Conservation (phyloP, 2,113 vertebrate genomes). For the Anoplopoma fimbria region DNA sequence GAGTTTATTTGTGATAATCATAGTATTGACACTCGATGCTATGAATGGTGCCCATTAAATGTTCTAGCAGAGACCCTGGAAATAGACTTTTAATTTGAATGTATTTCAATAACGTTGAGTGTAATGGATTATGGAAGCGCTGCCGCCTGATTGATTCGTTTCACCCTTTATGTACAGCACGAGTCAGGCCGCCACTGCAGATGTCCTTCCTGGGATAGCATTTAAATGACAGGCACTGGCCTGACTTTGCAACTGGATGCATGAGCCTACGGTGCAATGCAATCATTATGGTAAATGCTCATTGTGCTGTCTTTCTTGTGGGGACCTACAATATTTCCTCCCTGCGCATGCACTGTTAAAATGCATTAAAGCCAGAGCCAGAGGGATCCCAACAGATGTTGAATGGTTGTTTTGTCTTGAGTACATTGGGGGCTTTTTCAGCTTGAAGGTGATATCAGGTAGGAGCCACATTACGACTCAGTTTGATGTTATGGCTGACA, state of each 20-base stretch:
- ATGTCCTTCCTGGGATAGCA: constrained; percentile 56
- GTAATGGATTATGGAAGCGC: constrained; percentile 72
- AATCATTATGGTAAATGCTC: constrained; percentile 55
- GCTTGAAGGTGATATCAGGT: constrained; percentile 74
- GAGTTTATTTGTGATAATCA: constrained; percentile 79
- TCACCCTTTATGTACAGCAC: constrained; percentile 70
- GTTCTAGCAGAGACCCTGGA: constrained; percentile 63
- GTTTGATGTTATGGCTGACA: constrained; percentile 70
- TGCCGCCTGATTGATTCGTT: constrained; percentile 77
- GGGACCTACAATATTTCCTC: constrained; percentile 52
- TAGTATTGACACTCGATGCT: constrained; percentile 67
- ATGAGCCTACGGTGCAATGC: constrained; percentile 40
- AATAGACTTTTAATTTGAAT: constrained; percentile 80
- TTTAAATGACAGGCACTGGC: constrained; percentile 63
- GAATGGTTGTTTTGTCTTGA: constrained; percentile 75
- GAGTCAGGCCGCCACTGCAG: constrained; percentile 44
- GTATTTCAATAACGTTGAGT: constrained; percentile 76
- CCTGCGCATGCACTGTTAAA: constrained; percentile 30
- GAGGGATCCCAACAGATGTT: constrained; percentile 74
- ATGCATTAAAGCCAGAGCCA: constrained; percentile 71
- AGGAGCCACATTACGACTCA: constrained; percentile 64
- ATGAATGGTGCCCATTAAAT: constrained; percentile 75
- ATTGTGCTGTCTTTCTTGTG: constrained; percentile 56
- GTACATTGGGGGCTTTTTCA: constrained; percentile 56
- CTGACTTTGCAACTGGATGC: constrained; percentile 58